Percentiles rank a stretch among this genome's conserved stretches.
Conservation (phyloP, 2,888 invertebrate genomes). For the Seladonia tumulorum region DNA sequence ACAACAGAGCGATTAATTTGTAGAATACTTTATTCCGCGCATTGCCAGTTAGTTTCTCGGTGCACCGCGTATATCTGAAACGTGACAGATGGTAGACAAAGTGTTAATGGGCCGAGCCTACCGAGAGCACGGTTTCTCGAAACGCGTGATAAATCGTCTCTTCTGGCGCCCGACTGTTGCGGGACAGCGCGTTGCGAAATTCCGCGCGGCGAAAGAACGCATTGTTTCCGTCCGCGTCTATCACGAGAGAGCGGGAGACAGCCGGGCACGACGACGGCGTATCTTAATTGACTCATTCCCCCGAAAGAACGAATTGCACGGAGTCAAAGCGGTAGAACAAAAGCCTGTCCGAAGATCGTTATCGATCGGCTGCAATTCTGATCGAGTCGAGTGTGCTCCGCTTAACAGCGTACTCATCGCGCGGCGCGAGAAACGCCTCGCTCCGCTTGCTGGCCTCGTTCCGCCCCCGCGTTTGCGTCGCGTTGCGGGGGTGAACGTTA, state of each 20-base stretch:
- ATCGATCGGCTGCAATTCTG: conserved; percentile 49
- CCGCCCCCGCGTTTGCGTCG: conserved; percentile 3
- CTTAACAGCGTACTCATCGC: conserved; percentile 44
- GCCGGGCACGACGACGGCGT: conserved; percentile 7
- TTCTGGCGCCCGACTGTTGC: neutral
- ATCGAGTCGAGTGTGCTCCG: conserved; percentile 31
- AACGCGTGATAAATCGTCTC: neutral
- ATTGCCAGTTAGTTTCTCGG: neutral
- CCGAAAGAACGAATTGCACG: conserved; percentile 49
- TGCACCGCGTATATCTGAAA: neutral
- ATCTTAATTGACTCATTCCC: conserved; percentile 56
- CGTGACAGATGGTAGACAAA: neutral
- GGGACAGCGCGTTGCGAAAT: neutral
- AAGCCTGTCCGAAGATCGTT: conserved; percentile 48
- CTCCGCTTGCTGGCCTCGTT: conserved; percentile 7
- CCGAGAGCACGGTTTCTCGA: neutral
- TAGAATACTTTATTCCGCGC: neutral
- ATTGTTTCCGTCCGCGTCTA: neutral
- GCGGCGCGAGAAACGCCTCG: conserved; percentile 18
- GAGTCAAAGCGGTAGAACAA: conserved; percentile 42
- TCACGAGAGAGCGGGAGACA: neutral
- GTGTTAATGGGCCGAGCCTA: neutral
- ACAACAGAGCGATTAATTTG: neutral
- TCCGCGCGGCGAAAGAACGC: neutral
- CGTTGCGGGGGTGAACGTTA: conserved; percentile 60